phyloP scores from a whole-genome alignment of 2,888 invertebrate species.

The Thera obeliscata region DNA sequence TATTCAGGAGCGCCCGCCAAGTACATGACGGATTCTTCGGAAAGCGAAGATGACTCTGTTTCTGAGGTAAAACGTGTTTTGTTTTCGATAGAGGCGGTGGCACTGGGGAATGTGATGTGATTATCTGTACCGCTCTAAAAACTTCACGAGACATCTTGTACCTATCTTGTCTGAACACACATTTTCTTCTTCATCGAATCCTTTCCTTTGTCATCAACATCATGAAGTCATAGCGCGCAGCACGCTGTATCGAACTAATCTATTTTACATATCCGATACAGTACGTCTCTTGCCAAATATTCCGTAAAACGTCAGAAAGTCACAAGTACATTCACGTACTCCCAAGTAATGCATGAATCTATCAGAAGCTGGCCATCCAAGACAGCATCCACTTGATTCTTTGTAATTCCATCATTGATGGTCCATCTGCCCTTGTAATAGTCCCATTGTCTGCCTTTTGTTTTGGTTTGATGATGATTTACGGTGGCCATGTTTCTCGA shows the following conservation, averaged over 20 bases:
- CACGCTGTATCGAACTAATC: constrained; percentile 68
- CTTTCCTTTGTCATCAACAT: constrained; percentile 56
- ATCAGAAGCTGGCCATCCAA: constrained; percentile 76
- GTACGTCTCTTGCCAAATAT: constrained; percentile 83
- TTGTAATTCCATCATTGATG: constrained; percentile 65
- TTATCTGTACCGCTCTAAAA: constrained; percentile 86
- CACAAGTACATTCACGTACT: constrained; percentile 80
- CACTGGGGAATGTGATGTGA: constrained; percentile 83
- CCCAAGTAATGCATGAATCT: constrained; percentile 82
- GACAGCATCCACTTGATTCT: constrained; percentile 74
- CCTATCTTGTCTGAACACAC: constrained; percentile 73
- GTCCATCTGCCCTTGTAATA: constrained; percentile 63
- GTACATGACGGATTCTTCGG: constrained; percentile 97
- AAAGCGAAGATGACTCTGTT: constrained; percentile 98
- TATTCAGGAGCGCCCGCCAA: constrained; percentile 93
- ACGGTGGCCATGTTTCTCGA: constrained; percentile 82
- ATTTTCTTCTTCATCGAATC: constrained; percentile 66
- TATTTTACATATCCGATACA: constrained; percentile 72
- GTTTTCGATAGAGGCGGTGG: constrained; percentile 83
- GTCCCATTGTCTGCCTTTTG: constrained; percentile 76
- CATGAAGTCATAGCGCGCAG: constrained; percentile 60
- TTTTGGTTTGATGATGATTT: constrained; percentile 72
- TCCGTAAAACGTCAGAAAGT: constrained; percentile 85
- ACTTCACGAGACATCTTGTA: constrained; percentile 89
- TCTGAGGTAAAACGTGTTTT: constrained; percentile 93